Evolutionary conservation across 2,113 vertebrate genomes (phyloP).

Genomic region (Bothrops jararaca): DNA sequence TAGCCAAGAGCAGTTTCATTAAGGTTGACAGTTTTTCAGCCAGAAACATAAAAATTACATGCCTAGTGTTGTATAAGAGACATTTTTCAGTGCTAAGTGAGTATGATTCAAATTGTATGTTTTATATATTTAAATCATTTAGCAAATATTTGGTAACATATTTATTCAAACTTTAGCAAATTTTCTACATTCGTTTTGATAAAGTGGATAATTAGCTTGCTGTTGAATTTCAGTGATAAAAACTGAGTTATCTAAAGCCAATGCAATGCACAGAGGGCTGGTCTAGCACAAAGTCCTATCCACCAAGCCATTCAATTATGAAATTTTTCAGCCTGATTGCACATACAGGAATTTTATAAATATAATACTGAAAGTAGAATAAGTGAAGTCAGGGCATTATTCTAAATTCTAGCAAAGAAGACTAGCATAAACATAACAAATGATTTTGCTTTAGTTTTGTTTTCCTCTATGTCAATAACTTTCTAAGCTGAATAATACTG

Average conservation of each 20-base stretch:
- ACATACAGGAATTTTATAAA: neutral
- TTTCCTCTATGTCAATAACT: neutral
- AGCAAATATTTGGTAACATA: neutral
- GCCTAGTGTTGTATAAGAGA: neutral
- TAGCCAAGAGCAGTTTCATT: neutral
- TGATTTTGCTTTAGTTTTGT: neutral
- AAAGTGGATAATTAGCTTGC: neutral
- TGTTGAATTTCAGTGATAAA: neutral
- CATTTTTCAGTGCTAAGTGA: neutral
- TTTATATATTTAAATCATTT: neutral
- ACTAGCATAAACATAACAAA: neutral
- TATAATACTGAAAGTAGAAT: neutral
- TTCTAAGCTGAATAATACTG: constrained; percentile 10
- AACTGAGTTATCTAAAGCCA: neutral
- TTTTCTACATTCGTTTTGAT: neutral
- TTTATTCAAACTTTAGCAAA: neutral
- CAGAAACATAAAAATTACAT: neutral
- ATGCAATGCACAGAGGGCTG: neutral
- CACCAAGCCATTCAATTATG: neutral
- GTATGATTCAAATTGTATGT: neutral
- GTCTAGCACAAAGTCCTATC: neutral
- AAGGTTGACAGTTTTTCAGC: neutral
- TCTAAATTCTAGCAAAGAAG: neutral
- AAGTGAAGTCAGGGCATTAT: neutral
- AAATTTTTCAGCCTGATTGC: neutral